Base-by-base conservation (phyloP, 2,113 vertebrate genomes). In the Calyptommatus sinebrachiatus region DNA sequence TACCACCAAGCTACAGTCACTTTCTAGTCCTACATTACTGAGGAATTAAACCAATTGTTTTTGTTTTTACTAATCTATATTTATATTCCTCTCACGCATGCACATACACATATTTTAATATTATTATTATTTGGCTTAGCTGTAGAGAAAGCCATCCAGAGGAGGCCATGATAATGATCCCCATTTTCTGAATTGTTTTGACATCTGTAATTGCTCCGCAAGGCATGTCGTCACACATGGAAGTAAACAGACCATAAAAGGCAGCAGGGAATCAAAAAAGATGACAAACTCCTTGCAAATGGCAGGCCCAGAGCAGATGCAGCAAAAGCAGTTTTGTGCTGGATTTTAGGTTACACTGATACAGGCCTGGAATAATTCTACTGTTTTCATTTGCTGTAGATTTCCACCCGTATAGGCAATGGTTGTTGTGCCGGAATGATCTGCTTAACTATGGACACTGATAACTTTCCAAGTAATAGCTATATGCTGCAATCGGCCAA, bases 221-320 rank as follows among this genome's bases (percentile, higher is more conserved):
- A 67, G 61, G 31, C 41, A 41, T 73, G 60, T 2, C 67, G 46
- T 60, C 62, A 76, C 48, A 60, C 14, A 29, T 60, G 9, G 61
- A 45, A 71, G 35, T 21, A 75, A 70, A 83, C 53, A 75, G 53
- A 45, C 57, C 66, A 79, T 41, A 75, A 53, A 71, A 79, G 65
- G 26, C 46, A 31, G 57, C 18, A 50, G 26, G 65, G 41, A 48
- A 50, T 61, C 67, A 35, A 26, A 22, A 14, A 80, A 73, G n/a
- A 48, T 48, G 68, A 60, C 53, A 66, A 31, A 66, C 45, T 20
- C 21, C 65, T 5, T 5, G 67, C 31, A 57, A 71, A 77, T 7
- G 10, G 60, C 14, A 48, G 9, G 4, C 5, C 35, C 20, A 6
- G 61, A 67, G n/a, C 16, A 26, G 22, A 45, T 46, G 26, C 29